Base-by-base conservation (phyloP, 2,797 vertebrate genomes). In the Cheirogaleus major region DNA sequence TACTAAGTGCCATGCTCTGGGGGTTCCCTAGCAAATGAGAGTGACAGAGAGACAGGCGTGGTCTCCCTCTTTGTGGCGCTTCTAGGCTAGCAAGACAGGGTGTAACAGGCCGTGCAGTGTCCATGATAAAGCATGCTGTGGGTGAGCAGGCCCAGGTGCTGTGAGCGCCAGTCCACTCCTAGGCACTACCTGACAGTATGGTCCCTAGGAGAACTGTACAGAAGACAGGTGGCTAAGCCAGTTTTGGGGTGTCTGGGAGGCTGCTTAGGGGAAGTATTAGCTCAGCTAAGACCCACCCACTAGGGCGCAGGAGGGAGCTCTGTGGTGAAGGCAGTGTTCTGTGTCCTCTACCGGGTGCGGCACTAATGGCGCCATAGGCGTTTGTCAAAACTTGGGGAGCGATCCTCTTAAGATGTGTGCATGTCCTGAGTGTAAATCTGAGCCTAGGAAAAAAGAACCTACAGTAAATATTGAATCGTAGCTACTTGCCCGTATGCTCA, bases 71-170 rank as follows among this genome's bases (percentile, higher is more conserved):
- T 48, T 1, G 14, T 48, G 48, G 48, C 48, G 48, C 48, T 48
- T 48, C 48, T 48, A 12, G 48, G 12, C 12, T 48, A 48, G 48
- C 48, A 48, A 93, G 43, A 61, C 43, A 41, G 59, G 11, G 22
- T 7, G 9, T 45, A 4, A 0, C 5, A 10, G 38, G 52, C 41
- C 15, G 13, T 55, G 14, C 7, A 10, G 32, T 4, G 9, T 52
- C 27, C 35, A 9, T 14, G 65, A 6, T 15, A 0, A 45, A 38
- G 63, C 1, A 43, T 7, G 4, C 22, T 18, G 7, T 0, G 32
- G 61, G 5, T 4, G 2, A 45, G 48, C 8, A 69, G 32, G n/a
- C 45, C 6, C 30, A 27, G 72, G 45, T 22, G 11, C 80, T 9
- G 0, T 7, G 27, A 41, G 35, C 8, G 8, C 59, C 3, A 10